Evolutionary conservation across 2,888 invertebrate species (phyloP), one percentile per base, ranked within the genome.

Genomic region (Cryptus viduatorius): DNA sequence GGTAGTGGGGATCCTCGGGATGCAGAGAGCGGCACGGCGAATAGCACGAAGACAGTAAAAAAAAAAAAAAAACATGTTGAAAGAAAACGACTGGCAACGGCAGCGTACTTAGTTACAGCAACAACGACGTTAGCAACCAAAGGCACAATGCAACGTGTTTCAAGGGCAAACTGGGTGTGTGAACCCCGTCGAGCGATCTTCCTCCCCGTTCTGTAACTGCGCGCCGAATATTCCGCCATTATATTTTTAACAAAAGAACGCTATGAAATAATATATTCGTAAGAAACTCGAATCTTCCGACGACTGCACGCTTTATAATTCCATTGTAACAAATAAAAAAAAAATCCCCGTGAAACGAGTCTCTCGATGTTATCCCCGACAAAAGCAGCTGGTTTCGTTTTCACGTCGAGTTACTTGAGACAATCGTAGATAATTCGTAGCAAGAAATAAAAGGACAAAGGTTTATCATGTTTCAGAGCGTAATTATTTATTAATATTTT

Each of bases 211-310:
- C 44, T 44, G 53, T n/a, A 68, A 59, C 19, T 48, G 24, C 29
- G 44, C 50, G 37, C 29, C 19, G 31, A 29, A 44, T 48, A 12
- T 64, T n/a, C n/a, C 3, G 12, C n/a, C 46, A 14, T 29, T 59
- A 42, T 3, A 3, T 19, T 29, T 56, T 16, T 19, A 42, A 7
- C 37, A 37, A 65, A 76, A 48, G 50, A 29, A 31, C 31, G 19
- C 16, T 31, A 79, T 83, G 79, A 42, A 83, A 83, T 83, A 71
- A 59, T 71, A 79, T 83, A 83, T 75, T n/a, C 37, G 56, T 29
- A 24, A 44, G 65, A 61, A 69, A 65, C 61, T 37, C 19, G 24
- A 56, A 10, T 48, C 37, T 64, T 3, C 31, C 31, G 16, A 82
- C 46, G 61, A 53, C 75, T 71, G n/a, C 44, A 59, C 50, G 37